Evolutionary conservation across 2,888 invertebrate genomes (phyloP).

Genomic region (Agriopis leucophaearia): DNA sequence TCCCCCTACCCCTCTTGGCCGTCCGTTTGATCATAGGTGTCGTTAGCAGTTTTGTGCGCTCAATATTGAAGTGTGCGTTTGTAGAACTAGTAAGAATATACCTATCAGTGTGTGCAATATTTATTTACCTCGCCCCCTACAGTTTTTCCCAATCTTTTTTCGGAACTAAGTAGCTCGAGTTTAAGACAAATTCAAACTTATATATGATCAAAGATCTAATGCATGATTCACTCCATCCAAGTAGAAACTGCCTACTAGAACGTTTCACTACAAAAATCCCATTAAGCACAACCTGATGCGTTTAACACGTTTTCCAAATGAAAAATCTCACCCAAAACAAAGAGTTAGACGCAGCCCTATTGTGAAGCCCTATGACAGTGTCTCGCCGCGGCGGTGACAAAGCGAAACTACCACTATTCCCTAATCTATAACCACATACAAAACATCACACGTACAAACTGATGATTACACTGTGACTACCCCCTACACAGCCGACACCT

Average conservation of each 20-base stretch:
- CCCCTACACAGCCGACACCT: background rate
- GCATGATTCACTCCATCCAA: background rate
- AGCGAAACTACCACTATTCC: conserved; percentile 49
- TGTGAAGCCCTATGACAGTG: conserved; percentile 69
- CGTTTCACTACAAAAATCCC: conserved; percentile 2
- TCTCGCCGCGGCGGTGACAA: conserved; percentile 63
- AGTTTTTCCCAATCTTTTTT: too few relatives aligned
- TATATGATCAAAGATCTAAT: too few relatives aligned
- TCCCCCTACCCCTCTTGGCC: too few relatives aligned
- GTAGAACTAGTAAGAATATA: too few relatives aligned
- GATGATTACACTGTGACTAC: conserved; percentile 1
- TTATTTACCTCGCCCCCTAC: too few relatives aligned
- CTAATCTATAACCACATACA: conserved; percentile 21
- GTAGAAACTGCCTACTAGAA: background rate
- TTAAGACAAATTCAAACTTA: too few relatives aligned
- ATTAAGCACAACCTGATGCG: conserved; percentile 16
- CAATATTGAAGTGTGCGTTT: too few relatives aligned
- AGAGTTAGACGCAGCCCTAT: conserved; percentile 55
- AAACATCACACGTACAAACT: conserved; percentile 34
- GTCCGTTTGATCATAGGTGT: too few relatives aligned
- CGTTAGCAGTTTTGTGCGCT: too few relatives aligned
- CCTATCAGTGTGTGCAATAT: too few relatives aligned
- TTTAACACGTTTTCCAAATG: conserved; percentile 26
- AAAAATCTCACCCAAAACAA: conserved; percentile 40
- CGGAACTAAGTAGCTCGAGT: too few relatives aligned